phyloP scores from a whole-genome alignment of 2,888 invertebrate species.

The Orthonychiurus folsomi region DNA sequence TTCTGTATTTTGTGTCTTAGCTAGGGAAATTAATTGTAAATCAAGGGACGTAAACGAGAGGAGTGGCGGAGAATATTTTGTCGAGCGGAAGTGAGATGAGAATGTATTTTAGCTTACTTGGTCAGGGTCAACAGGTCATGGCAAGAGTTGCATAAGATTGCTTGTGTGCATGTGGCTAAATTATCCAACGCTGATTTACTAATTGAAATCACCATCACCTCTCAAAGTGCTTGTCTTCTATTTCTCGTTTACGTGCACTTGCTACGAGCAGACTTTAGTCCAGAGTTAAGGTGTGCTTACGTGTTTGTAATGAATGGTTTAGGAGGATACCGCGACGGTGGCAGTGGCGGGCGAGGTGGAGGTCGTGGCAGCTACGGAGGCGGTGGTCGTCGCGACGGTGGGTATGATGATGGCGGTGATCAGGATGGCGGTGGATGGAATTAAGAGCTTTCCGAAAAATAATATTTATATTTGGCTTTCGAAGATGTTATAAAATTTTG shows the following conservation, averaged over 20 bases:
- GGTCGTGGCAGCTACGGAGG: slow-evolving; percentile 29
- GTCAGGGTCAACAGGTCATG: background rate
- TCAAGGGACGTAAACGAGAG: slow-evolving; percentile 16
- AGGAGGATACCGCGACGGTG: slow-evolving; percentile 24
- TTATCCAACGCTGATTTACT: no score
- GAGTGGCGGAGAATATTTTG: background rate
- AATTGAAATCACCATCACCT: no score
- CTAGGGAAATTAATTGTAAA: background rate
- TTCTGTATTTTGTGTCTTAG: background rate
- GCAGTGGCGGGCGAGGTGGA: slow-evolving; percentile 22
- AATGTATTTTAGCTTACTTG: background rate
- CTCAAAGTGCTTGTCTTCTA: no score
- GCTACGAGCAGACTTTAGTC: no score
- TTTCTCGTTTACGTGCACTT: no score
- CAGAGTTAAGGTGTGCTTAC: background rate
- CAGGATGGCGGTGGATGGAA: slow-evolving; percentile 24
- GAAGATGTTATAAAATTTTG: background rate
- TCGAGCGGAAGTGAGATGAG: background rate
- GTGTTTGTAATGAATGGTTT: slow-evolving; percentile 29
- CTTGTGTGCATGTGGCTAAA: no score
- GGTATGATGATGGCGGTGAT: slow-evolving; percentile 33
- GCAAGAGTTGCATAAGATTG: background rate
- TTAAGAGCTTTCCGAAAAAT: slow-evolving; percentile 18
- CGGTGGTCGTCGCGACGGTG: slow-evolving; percentile 29
- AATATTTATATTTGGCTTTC: slow-evolving; percentile 2